phyloP scores from a whole-genome alignment of 2,113 vertebrate genomes.

The Macheiramphus alcinus region DNA sequence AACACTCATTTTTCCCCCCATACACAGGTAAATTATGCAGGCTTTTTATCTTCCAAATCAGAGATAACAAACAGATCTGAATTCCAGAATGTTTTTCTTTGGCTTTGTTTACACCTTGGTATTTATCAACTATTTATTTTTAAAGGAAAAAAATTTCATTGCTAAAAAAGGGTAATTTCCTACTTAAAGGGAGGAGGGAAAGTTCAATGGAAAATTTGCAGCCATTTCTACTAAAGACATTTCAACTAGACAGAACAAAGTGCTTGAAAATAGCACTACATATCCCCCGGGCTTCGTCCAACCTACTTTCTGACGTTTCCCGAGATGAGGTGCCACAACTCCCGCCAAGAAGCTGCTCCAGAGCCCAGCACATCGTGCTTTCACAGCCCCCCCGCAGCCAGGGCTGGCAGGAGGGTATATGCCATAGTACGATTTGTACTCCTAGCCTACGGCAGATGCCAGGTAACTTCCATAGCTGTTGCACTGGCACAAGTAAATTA shows the following conservation, averaged over 20 bases:
- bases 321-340: not conserved
- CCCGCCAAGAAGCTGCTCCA: not conserved
- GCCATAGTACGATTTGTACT: accelerated
- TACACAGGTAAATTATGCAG: not conserved
- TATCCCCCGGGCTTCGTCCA: constrained; percentile 6
- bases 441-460: not conserved
- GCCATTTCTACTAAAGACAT: not conserved
- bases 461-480: not conserved
- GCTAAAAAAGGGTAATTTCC: not conserved
- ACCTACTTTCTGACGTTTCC: constrained; percentile 36
- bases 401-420: not conserved
- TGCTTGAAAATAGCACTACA: constrained; percentile 27
- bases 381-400: not conserved
- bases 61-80: not conserved
- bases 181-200: not conserved
- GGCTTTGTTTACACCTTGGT: not conserved
- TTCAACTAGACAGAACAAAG: constrained; percentile 19
- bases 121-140: not conserved
- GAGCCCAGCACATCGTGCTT: not conserved
- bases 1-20: not conserved
- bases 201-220: not conserved
- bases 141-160: not conserved
- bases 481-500: not conserved
- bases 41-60: not conserved
- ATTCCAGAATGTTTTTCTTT: not conserved